phyloP scores from a whole-genome alignment of 2,797 vertebrate genomes.

The Lacerta bilineata region DNA sequence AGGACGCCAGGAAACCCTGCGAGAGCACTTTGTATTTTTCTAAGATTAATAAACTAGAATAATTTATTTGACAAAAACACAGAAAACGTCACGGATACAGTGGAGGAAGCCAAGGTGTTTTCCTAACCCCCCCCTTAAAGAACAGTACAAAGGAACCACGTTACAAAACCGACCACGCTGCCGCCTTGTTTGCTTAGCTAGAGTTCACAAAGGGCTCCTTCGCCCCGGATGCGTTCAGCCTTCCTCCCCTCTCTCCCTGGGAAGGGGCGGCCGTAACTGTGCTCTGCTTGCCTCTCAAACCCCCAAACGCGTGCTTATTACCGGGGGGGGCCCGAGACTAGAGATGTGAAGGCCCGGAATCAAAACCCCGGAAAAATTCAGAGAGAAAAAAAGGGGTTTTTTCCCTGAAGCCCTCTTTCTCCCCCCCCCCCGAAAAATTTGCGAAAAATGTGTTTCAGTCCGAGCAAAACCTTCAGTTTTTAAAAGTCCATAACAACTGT shows the following conservation, averaged over 20 bases:
- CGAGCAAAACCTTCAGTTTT: too few species aligned
- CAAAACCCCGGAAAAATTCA: too few species aligned
- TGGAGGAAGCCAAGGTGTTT: conserved; percentile 70
- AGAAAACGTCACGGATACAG: conserved; percentile 72
- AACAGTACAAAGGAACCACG: conserved; percentile 73
- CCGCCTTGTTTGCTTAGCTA: conserved; percentile 52
- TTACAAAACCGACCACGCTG: conserved; percentile 72
- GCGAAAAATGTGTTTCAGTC: too few species aligned
- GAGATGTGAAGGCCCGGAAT: too few species aligned
- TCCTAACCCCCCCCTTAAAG: conserved; percentile 33
- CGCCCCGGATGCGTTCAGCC: not conserved
- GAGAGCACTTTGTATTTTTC: conserved; percentile 42
- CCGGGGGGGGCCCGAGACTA: too few species aligned
- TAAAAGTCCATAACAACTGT: too few species aligned
- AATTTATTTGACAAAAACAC: conserved; percentile 81
- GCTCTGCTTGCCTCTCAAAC: not conserved
- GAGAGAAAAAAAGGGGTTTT: too few species aligned
- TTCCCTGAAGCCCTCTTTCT: too few species aligned
- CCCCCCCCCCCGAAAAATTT: too few species aligned
- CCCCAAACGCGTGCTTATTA: too few species aligned
- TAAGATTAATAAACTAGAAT: conserved; percentile 81
- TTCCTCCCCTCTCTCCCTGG: not conserved
- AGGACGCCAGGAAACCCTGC: not conserved
- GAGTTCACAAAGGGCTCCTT: not conserved
- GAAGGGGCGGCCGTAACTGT: too few species aligned